Evolutionary conservation across 2,797 vertebrate species (phyloP), one percentile per base, ranked within the genome.

Genomic region (Apogon hyalosoma): DNA sequence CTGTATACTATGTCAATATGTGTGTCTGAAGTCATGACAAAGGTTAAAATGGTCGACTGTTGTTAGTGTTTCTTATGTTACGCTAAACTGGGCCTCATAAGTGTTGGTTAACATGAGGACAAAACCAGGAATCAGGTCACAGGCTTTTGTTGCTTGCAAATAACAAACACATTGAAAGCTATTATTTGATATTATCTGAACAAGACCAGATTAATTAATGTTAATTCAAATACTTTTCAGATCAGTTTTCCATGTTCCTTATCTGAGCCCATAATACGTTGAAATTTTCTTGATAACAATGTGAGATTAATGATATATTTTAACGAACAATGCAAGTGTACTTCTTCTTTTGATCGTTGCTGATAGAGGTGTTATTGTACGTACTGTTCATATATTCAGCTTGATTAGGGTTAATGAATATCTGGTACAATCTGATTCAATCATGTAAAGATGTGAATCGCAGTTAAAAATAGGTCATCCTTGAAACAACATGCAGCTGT

Each of bases 381-480:
- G 24, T 12, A 48, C 12, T 63, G n/a, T 33, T 12, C 14, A 62
- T 46, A 56, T 12, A 47, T 7, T 21, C 14, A 18, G 14, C 21
- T 39, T 31, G 9, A 38, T 55, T 79, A 84, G 80, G 62, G 72
- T 59, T 53, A 71, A 63, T 70, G 39, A 77, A 76, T 28, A 83
- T 85, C 73, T 72, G 79, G 72, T 47, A 61, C 78, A 85, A 82
- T 87, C 57, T 66, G 56, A 87, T 77, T 81, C 52, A 74, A 62
- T 79, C 80, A 84, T 68, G 69, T 79, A 67, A 76, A 83, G 74
- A 86, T 66, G 77, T 88, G 71, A 69, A 83, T 80, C 59, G 61
- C 51, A 63, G 75, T 61, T 86, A 36, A 84, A 76, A 86, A 81
- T 39, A 70, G 55, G 70, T 85, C 82, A 88, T 88, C 79, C 86